Conservation (phyloP, 2,797 vertebrate species). For the Anguilla megastoma region DNA sequence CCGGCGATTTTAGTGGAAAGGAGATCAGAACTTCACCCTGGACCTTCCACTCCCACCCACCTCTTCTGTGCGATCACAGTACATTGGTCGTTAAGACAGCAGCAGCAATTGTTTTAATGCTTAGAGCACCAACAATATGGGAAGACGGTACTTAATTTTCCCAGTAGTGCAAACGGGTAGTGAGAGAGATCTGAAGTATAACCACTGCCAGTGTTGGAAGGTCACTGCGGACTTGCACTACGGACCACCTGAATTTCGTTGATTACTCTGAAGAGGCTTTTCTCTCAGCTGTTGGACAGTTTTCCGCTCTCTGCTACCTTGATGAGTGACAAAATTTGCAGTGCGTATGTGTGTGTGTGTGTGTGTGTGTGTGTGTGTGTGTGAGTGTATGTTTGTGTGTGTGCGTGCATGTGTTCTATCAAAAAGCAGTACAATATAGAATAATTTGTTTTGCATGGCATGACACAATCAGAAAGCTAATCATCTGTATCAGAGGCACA, state of each 20-base stretch:
- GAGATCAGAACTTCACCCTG: neutral
- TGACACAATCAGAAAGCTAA: constrained; percentile 10
- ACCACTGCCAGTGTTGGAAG: neutral
- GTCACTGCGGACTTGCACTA: constrained; percentile 25
- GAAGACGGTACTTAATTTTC: neutral
- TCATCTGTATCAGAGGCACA: neutral
- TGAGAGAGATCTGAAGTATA: constrained; percentile 51
- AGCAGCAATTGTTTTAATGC: neutral
- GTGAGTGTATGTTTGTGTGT: constrained; percentile 21
- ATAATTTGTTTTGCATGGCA: constrained; percentile 47
- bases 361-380: constrained; percentile 22
- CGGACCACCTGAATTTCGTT: constrained; percentile 50
- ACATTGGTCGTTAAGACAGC: neutral
- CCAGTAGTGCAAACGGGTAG: neutral
- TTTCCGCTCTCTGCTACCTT: neutral
- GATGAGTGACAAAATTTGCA: constrained; percentile 36
- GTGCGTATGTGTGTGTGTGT: neutral
- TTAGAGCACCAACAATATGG: constrained; percentile 18
- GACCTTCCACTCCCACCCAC: neutral
- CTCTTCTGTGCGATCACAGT: neutral
- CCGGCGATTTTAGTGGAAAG: neutral
- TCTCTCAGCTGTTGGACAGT: neutral
- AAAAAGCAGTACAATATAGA: constrained; percentile 5
- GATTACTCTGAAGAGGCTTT: constrained; percentile 42
- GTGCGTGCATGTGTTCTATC: constrained; percentile 26